Conservation (phyloP, 2,797 vertebrate genomes). For the Gymnopithys bicolor region DNA sequence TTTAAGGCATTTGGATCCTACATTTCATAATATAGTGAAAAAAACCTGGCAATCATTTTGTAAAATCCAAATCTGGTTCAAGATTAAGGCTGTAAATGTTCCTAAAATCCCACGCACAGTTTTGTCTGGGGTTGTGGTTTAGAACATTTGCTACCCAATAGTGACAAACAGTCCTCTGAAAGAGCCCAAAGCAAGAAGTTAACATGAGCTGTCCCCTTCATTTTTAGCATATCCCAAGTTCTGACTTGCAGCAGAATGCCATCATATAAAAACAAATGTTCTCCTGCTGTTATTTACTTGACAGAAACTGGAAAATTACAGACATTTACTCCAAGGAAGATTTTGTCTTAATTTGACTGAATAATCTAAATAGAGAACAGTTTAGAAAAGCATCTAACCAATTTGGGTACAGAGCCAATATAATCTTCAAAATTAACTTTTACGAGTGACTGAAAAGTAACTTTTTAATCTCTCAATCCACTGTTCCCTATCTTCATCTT, state of each 20-base stretch:
- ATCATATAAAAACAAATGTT: conserved; percentile 53
- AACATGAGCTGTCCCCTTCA: conserved; percentile 28
- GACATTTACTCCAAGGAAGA: conserved; percentile 40
- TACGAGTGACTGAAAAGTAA: neutral
- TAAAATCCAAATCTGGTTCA: conserved; percentile 41
- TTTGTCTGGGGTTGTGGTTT: conserved; percentile 47
- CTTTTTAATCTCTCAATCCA: neutral
- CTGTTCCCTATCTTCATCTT: neutral
- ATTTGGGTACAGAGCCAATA: neutral
- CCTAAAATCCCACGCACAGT: conserved; percentile 26
- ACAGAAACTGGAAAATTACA: conserved; percentile 59
- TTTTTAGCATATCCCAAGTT: conserved; percentile 50
- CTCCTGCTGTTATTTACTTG: conserved; percentile 65
- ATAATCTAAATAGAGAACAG: conserved; percentile 7
- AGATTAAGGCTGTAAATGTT: conserved; percentile 29
- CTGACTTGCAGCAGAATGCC: conserved; percentile 57
- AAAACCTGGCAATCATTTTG: neutral
- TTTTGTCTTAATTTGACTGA: conserved; percentile 16
- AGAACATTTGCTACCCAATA: conserved; percentile 49
- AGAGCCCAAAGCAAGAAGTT: conserved; percentile 42
- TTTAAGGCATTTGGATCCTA: neutral
- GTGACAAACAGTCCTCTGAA: conserved; percentile 43
- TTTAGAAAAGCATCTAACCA: conserved; percentile 30
- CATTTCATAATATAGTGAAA: conserved; percentile 14
- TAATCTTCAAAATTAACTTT: conserved; percentile 8